Percentiles rank a stretch among this genome's conserved stretches.
Evolutionary conservation across 2,888 invertebrate genomes (phyloP).

Genomic region (Acleris sparsana): DNA sequence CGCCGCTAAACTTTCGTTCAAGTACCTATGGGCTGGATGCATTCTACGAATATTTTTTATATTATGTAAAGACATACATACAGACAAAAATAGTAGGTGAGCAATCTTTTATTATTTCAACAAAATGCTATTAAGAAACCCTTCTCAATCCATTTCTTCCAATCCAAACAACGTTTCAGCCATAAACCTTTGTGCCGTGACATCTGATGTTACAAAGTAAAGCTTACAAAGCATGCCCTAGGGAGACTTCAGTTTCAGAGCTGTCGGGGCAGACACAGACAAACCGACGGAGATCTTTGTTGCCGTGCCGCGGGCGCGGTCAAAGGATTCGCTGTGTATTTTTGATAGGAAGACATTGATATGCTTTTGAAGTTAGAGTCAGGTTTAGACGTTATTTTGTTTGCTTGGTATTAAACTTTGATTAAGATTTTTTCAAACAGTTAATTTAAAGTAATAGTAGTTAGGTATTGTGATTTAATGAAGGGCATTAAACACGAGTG

Average conservation of each 20-base stretch:
- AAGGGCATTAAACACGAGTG: no score
- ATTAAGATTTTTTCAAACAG: no score
- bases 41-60: no score
- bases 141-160: neutral
- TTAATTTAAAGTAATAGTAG: no score
- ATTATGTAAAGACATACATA: no score
- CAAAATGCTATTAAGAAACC: neutral
- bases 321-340: neutral
- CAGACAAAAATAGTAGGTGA: no score
- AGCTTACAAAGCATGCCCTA: neutral
- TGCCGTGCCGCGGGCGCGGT: neutral
- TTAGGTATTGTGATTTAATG: no score
- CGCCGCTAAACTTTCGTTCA: no score
- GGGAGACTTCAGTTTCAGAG: neutral
- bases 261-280: no score
- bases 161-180: neutral
- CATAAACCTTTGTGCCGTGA: neutral
- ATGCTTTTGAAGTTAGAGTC: neutral
- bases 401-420: neutral
- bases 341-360: neutral
- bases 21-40: no score
- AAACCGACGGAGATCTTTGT: neutral
- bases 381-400: neutral
- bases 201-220: slow-evolving; percentile 4
- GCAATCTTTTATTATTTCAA: no score